Percentiles rank a stretch among this genome's conserved stretches.
Conservation (phyloP, 2,113 vertebrate genomes). For the Ictalurus punctatus region DNA sequence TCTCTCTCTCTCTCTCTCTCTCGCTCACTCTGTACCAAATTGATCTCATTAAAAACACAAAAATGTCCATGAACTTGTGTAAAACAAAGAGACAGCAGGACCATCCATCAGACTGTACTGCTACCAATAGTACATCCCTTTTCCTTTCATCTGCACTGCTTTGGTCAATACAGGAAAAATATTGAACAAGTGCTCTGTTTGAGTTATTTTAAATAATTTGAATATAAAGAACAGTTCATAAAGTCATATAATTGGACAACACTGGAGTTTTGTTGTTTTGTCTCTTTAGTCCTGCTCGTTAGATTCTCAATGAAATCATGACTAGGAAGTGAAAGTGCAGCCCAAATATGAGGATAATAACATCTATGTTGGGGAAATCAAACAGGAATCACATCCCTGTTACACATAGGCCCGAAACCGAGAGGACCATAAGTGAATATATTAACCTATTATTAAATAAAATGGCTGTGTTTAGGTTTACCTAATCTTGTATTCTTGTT, state of each 20-base stretch:
- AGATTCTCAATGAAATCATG: neutral
- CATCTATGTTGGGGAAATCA: neutral
- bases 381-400: neutral
- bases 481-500: neutral
- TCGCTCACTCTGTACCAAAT: neutral
- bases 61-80: neutral
- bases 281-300: neutral
- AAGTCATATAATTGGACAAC: too few relatives aligned
- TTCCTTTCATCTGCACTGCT: slow-evolving; percentile 11
- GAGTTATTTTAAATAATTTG: neutral
- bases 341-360: neutral
- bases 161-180: neutral
- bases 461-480: neutral
- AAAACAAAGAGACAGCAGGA: slow-evolving; percentile 15
- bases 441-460: neutral
- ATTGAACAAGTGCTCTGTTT: neutral
- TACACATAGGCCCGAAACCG: neutral
- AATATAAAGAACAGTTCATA: neutral
- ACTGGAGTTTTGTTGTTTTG: neutral
- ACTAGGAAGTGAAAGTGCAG: neutral
- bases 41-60: neutral
- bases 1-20: neutral
- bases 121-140: neutral
- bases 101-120: slow-evolving; percentile 12
- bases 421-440: neutral